Conservation (phyloP, 2,113 vertebrate genomes). For the Pseudopipra pipra region DNA sequence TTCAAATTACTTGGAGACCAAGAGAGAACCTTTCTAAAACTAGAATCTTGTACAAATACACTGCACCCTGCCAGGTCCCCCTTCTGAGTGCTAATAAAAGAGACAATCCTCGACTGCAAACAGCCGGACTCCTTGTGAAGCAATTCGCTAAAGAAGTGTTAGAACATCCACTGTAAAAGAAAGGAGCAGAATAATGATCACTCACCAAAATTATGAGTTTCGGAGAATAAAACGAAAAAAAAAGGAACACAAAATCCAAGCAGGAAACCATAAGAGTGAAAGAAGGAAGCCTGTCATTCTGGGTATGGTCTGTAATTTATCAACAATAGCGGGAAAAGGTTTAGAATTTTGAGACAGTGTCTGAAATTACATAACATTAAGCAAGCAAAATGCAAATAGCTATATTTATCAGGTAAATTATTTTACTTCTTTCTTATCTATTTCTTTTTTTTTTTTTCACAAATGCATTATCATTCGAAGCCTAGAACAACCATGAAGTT, state of each 20-base stretch:
- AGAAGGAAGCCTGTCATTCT: neutral
- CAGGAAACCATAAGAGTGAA: neutral
- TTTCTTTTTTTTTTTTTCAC: too few relatives aligned
- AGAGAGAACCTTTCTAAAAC: slow-evolving; percentile 50
- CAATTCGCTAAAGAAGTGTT: slow-evolving; percentile 11
- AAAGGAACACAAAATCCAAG: fast-evolving
- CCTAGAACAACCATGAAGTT: neutral
- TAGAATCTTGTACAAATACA: slow-evolving; percentile 66
- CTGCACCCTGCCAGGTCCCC: slow-evolving; percentile 30
- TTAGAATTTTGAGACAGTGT: neutral
- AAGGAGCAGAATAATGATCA: slow-evolving; percentile 18
- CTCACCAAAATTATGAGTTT: slow-evolving; percentile 6
- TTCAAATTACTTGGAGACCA: slow-evolving; percentile 52
- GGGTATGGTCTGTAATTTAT: neutral
- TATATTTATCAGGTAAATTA: neutral
- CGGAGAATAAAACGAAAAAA: neutral
- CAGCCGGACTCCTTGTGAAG: slow-evolving; percentile 74
- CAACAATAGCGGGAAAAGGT: neutral
- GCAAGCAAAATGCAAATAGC: neutral
- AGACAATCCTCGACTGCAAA: slow-evolving; percentile 72
- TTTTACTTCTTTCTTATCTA: neutral
- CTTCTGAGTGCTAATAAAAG: slow-evolving; percentile 75
- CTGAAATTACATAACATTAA: neutral
- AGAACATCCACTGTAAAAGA: slow-evolving; percentile 3
- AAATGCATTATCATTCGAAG: neutral